phyloP scores from a whole-genome alignment of 2,888 invertebrate genomes.

The Acanthosepion pharaonis region DNA sequence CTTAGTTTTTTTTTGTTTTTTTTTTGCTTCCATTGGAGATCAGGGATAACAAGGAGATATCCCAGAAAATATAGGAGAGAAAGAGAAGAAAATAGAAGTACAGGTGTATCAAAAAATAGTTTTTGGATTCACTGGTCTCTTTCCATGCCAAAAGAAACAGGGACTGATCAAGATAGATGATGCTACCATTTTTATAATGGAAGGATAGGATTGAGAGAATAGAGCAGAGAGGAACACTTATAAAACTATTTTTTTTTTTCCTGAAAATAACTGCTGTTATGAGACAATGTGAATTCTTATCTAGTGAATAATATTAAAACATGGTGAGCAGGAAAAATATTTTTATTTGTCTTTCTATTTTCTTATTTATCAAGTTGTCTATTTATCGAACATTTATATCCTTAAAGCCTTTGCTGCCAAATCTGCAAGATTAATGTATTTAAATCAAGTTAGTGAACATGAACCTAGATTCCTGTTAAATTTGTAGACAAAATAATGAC shows the following conservation, averaged over 20 bases:
- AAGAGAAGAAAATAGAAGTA: neutral
- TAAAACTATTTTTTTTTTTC: neutral
- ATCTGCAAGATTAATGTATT: neutral
- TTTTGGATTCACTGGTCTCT: neutral
- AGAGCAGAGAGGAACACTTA: neutral
- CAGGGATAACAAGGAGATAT: slow-evolving; percentile 33
- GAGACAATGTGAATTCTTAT: neutral
- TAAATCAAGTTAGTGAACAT: neutral
- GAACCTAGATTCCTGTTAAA: neutral
- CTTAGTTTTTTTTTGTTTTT: neutral
- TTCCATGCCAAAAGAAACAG: neutral
- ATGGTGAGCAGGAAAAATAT: neutral
- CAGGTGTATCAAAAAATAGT: slow-evolving; percentile 33
- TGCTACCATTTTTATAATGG: neutral
- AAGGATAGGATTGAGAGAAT: neutral
- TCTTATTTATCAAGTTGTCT: neutral
- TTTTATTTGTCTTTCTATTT: neutral
- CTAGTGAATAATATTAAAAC: neutral
- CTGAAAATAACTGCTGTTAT: neutral
- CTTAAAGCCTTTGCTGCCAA: neutral
- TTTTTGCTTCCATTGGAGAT: neutral
- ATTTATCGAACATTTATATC: neutral
- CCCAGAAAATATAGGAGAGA: neutral
- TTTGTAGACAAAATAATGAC: neutral
- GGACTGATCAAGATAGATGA: neutral